A percentile compares a stretch with the other conserved stretches of the same genome.
Conservation (phyloP, 2,797 vertebrate species). For the Macropodus opercularis region DNA sequence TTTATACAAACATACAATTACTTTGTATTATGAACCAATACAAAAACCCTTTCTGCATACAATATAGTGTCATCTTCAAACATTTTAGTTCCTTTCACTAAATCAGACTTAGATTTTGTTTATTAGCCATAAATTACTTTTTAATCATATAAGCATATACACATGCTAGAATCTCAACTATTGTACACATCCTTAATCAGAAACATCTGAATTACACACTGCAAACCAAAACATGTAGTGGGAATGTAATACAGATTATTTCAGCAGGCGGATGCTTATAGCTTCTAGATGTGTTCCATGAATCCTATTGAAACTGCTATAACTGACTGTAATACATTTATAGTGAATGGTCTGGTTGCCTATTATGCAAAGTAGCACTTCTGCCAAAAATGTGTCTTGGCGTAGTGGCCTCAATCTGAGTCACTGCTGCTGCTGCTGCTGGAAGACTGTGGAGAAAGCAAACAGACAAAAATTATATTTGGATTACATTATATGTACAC, state of each 20-base stretch:
- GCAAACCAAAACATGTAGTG: neutral
- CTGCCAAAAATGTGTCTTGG: constrained; percentile 9
- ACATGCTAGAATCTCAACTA: neutral
- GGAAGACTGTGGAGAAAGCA: constrained; percentile 64
- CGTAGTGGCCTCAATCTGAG: constrained; percentile 55
- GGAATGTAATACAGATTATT: constrained; percentile 1
- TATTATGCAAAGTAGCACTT: constrained; percentile 13
- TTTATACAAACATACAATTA: constrained; percentile 4
- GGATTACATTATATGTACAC: neutral
- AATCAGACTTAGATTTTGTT: neutral
- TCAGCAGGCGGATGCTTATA: neutral
- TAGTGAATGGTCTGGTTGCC: neutral
- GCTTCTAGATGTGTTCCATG: neutral
- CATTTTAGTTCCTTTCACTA: neutral
- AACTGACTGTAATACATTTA: constrained; percentile 4
- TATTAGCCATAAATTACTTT: neutral
- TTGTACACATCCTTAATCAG: neutral
- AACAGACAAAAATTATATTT: neutral
- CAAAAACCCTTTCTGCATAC: neutral
- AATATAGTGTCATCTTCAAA: neutral
- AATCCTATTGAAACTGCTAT: neutral
- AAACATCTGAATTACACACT: neutral
- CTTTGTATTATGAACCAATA: neutral
- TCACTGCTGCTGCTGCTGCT: constrained; percentile 74
- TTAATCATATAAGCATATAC: neutral